Evolutionary conservation across 2,888 invertebrate species (phyloP), one percentile per base, ranked within the genome.

Genomic region (Cheilosia impressa): DNA sequence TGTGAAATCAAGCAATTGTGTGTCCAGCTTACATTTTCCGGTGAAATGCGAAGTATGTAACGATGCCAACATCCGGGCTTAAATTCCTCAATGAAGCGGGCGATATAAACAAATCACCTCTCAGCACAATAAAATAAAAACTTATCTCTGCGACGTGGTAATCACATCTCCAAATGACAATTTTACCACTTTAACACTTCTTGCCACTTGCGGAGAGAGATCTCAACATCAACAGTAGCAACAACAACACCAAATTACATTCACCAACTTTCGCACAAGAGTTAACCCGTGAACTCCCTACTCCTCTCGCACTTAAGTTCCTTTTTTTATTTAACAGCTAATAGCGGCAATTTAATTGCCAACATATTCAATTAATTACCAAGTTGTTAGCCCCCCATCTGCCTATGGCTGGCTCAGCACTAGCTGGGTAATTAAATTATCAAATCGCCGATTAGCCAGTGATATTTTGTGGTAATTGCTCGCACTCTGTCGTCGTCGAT

Each of bases 311-410:
- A 34, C 22, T 13, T 13, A 10, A 24, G 19, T 13, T 60, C 24
- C 13, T 10, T 47, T 57, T 62, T 34, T 17, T 50, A 41, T 57
- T 71, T 80, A 45, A 63, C 75, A 65, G 75, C 69, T 79, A 79
- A 79, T 75, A 77, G 85, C 76, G 38, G 81, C 81, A 68, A 76
- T 81, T 81, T 85, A 85, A 85, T 85, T 85, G 85, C 81, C 71
- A 85, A 81, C 85, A 85, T 85, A 81, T 85, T 85, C 85, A 85
- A 85, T 85, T 85, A 85, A 85, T 85, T 85, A 85, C 76, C 81
- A 68, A 81, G 72, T 81, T 85, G 85, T 85, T 85, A 81, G 68
- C 45, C 76, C 71, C 71, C 62, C 81, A 76, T 84, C 75, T 71
- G 84, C 69, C 60, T 38, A 13, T 60, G 52, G 22, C 41, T 77